Percentiles rank a stretch among this genome's conserved stretches.
Evolutionary conservation across 2,113 vertebrate genomes (phyloP).

Genomic region (Sebastes schlegelii): DNA sequence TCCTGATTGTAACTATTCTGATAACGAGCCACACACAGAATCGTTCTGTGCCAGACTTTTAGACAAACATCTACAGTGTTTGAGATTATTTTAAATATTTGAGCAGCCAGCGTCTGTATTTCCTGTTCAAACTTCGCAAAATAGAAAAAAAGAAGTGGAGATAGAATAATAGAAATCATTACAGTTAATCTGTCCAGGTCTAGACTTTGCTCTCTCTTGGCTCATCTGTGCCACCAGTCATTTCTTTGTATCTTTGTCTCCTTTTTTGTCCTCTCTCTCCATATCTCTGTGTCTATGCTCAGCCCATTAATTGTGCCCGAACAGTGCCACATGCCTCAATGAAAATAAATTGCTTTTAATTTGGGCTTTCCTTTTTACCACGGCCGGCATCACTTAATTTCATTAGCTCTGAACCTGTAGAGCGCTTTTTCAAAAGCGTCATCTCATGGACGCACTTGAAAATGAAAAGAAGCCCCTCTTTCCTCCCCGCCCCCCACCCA

Average conservation of each 20-base stretch:
- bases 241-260: slow-evolving; percentile 70
- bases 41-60: slow-evolving; percentile 20
- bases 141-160: slow-evolving; percentile 28
- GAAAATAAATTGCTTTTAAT: slow-evolving; percentile 99
- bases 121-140: slow-evolving; percentile 31
- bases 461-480: slow-evolving; percentile 92
- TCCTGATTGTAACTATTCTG: slow-evolving; percentile 9
- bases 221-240: slow-evolving; percentile 67
- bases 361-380: slow-evolving; percentile 89
- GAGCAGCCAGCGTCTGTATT: slow-evolving; percentile 20
- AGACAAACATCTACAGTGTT: slow-evolving; percentile 40
- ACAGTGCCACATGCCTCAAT: slow-evolving; percentile 95
- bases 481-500: slow-evolving; percentile 34
- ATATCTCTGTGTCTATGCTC: slow-evolving; percentile 68
- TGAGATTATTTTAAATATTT: slow-evolving; percentile 62
- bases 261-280: slow-evolving; percentile 63
- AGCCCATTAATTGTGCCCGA: slow-evolving; percentile 93
- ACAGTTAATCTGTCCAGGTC: slow-evolving; percentile 64
- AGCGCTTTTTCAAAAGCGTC: slow-evolving; percentile 93
- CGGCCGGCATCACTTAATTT: slow-evolving; percentile 97
- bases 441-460: slow-evolving; percentile 94
- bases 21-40: neutral
- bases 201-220: slow-evolving; percentile 65
- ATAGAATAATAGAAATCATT: slow-evolving; percentile 55
- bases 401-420: slow-evolving; percentile 98